Evolutionary conservation across 2,797 vertebrate species (phyloP), one percentile per base, ranked within the genome.

Genomic region (Hirundo rustica): DNA sequence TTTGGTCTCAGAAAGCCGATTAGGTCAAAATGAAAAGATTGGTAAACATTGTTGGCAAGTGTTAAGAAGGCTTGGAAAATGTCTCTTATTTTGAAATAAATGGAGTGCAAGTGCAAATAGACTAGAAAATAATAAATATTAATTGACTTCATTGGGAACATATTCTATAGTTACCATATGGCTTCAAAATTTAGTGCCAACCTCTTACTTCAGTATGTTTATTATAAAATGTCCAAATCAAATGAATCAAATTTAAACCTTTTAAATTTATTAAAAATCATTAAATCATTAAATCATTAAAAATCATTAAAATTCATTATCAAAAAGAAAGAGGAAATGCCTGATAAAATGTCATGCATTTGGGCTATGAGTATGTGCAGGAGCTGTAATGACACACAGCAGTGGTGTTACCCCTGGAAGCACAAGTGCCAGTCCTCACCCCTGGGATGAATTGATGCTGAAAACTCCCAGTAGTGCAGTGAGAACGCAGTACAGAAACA

Each of bases 11-110:
- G 76, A 86, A 20, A 79, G 23, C 29, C 3, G 1, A 22, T 88
- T 92, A 83, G 44, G 45, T 85, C 95, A 57, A 93, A 87, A 88
- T 61, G 10, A 66, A 77, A 92, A 88, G 36, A 65, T 73, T 88
- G 13, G 2, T 50, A 62, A 90, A 36, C 4, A 8, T 40, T 30
- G 4, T 27, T 75, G 47, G 76, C 38, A 95, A 55, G 57, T 42
- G 22, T 86, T 91, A 68, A 64, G 18, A n/a, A 87, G 16, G 13
- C 60, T 66, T 93, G 51, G 51, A 89, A 81, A 87, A 88, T 50
- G 0, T 77, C 22, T 76, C 20, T 60, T 50, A 25, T 20, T 72
- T 66, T 53, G 1, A 7, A 54, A 62, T 25, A 73, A 85, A 80
- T 25, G 13, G 3, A 75, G 19, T 7, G 12, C 32, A 78, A 88